These are phyloP conservation scores for Aulostomus chinensis DNA, from an alignment of 2,797 vertebrate species.

Conservation along the genomic window DNA sequence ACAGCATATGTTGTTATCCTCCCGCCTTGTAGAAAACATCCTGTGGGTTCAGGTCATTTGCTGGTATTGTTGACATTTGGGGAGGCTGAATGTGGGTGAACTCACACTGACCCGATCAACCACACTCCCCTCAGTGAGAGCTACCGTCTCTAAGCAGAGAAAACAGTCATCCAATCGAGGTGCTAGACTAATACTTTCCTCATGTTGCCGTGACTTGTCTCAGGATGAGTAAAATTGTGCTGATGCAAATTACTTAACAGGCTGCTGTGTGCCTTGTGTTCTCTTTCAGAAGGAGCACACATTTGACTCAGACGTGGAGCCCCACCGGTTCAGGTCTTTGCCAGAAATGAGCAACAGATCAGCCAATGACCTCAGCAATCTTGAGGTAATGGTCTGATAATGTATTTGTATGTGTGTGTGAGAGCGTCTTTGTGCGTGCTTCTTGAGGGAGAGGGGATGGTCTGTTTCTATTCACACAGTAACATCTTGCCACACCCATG, in stretches of 20 bases:
- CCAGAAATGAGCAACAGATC: constrained; percentile 83
- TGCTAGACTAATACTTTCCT: constrained; percentile 69
- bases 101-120: constrained; percentile 70
- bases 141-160: constrained; percentile 63
- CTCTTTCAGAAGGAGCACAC: constrained; percentile 81
- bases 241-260: constrained; percentile 58
- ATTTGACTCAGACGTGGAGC: constrained; percentile 77
- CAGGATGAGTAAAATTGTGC: constrained; percentile 55
- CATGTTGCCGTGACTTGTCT: constrained; percentile 66
- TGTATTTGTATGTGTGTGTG: constrained; percentile 28
- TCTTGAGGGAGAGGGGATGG: constrained; percentile 16
- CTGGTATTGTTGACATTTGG: constrained; percentile 81
- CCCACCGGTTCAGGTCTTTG: constrained; percentile 82
- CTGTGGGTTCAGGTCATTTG: constrained; percentile 83
- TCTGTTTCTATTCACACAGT: constrained; percentile 37
- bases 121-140: constrained; percentile 57
- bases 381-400: constrained; percentile 78
- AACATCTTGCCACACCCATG: constrained; percentile 53
- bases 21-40: constrained; percentile 82
- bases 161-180: constrained; percentile 48
- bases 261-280: constrained; percentile 58
- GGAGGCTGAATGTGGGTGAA: constrained; percentile 77
- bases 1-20: constrained; percentile 82
- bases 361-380: constrained; percentile 79
- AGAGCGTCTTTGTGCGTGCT: no score